A percentile compares a stretch with the other conserved stretches of the same genome.
These are phyloP conservation scores for Copsychus sechellarum DNA, from an alignment of 2,113 vertebrate genomes.

Conservation along the genomic window DNA sequence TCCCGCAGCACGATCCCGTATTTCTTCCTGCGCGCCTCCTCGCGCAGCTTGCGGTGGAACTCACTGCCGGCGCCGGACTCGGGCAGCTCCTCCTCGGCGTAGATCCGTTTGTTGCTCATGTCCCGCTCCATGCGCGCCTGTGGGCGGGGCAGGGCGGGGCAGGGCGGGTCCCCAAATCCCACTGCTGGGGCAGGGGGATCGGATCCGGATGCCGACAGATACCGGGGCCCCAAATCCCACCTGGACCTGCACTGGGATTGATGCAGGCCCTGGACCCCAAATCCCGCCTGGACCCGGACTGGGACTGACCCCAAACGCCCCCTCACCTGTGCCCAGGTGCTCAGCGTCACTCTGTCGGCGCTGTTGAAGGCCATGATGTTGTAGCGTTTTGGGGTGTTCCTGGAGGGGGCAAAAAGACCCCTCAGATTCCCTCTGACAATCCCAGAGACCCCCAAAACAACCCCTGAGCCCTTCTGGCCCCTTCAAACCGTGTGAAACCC, in stretches of 20 bases:
- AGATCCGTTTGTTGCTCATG: not conserved
- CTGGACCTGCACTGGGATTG: not conserved
- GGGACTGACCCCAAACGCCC: not conserved
- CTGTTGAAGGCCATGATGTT: not conserved
- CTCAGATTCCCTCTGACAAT: not conserved
- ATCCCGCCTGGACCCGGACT: not conserved
- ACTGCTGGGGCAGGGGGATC: too few relatives aligned
- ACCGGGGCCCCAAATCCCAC: not conserved
- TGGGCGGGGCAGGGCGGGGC: too few relatives aligned
- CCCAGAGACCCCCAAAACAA: not conserved
- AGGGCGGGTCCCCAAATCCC: too few relatives aligned
- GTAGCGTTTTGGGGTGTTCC: not conserved
- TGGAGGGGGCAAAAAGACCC: not conserved
- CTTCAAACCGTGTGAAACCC: not conserved
- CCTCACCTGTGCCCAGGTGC: not conserved
- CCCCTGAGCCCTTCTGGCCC: accelerated
- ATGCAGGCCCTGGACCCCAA: not conserved
- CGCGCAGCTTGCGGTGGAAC: not conserved
- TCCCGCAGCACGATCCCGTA: not conserved
- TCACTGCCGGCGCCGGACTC: not conserved
- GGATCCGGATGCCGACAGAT: too few relatives aligned
- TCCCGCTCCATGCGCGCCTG: not conserved
- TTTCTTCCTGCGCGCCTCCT: not conserved
- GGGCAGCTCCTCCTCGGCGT: not conserved
- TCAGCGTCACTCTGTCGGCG: not conserved